These are phyloP conservation scores for Sebastes dallii DNA, from an alignment of 2,797 vertebrate species.

Conservation along the genomic window DNA sequence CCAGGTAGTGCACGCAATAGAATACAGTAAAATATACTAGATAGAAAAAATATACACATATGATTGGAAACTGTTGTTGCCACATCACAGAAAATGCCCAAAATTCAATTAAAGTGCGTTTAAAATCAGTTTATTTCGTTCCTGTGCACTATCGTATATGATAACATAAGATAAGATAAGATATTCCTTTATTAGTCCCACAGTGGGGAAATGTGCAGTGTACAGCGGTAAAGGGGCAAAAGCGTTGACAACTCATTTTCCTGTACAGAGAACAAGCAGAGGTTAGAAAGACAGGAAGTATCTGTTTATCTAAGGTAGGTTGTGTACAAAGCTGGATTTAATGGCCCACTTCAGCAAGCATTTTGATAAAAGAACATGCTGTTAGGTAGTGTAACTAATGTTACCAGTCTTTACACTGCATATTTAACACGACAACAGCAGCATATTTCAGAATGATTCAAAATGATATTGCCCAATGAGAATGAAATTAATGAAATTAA, in stretches of 20 bases:
- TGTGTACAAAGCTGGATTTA: too few species aligned
- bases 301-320: too few species aligned
- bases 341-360: not conserved
- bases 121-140: too few species aligned
- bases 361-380: not conserved
- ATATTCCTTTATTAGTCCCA: too few species aligned
- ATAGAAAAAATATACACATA: too few species aligned
- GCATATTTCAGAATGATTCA: not conserved
- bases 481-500: too few species aligned
- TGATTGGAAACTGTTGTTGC: not conserved
- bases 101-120: not conserved
- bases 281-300: too few species aligned
- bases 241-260: slow-evolving; percentile 75
- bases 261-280: not conserved
- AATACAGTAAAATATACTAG: not conserved
- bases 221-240: too few species aligned
- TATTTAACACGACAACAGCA: not conserved
- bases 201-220: too few species aligned
- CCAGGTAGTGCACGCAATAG: not conserved
- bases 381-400: not conserved
- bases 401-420: not conserved
- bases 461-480: too few species aligned
- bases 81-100: not conserved
- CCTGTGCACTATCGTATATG: too few species aligned
- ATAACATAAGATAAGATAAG: too few species aligned